Conservation (phyloP, 2,113 vertebrate genomes). For the Tylochromis polylepis region DNA sequence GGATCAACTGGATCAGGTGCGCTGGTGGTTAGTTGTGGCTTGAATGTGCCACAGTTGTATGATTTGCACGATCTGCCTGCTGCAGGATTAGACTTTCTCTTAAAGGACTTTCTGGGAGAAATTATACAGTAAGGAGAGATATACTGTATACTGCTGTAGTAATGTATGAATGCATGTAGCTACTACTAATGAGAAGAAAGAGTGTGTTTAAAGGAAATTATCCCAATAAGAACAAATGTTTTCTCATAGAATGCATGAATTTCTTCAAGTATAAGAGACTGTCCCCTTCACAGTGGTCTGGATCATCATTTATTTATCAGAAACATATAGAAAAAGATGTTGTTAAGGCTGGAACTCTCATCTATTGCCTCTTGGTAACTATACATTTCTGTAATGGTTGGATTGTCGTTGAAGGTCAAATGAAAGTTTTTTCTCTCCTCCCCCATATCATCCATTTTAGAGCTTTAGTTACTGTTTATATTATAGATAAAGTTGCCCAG, state of each 20-base stretch:
- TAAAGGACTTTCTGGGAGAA: not conserved
- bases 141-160: not conserved
- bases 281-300: not conserved
- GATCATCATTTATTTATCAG: not conserved
- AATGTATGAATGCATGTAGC: not conserved
- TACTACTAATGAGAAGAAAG: not conserved
- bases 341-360: not conserved
- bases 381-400: not conserved
- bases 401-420: not conserved
- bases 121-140: not conserved
- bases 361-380: not conserved
- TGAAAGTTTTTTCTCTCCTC: not conserved
- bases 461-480: not conserved
- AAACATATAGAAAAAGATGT: not conserved
- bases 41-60: not conserved
- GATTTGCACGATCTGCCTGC: not conserved
- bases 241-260: not conserved
- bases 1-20: not conserved
- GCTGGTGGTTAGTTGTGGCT: not conserved
- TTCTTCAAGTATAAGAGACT: not conserved
- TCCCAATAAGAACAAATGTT: not conserved
- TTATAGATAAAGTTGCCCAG: not conserved
- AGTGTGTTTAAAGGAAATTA: not conserved
- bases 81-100: not conserved
- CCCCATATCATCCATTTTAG: not conserved